These are phyloP conservation scores for Ochlodes sylvanus DNA, from an alignment of 2,888 invertebrate genomes.

Conservation along the genomic window DNA sequence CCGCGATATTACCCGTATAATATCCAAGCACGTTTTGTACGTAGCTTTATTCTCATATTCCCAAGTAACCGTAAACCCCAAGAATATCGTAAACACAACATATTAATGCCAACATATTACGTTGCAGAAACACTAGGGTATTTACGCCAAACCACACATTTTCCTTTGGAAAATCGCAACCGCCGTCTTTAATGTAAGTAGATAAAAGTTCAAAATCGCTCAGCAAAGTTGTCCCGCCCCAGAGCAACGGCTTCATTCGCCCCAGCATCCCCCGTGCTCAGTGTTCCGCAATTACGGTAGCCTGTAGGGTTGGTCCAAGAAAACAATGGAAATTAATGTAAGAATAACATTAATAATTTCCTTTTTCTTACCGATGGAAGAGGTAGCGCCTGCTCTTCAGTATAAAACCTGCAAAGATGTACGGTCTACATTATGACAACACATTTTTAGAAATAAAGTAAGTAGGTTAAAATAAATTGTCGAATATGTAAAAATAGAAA, in stretches of 20 bases:
- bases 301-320: slow-evolving; percentile 6
- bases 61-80: background rate
- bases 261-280: slow-evolving; percentile 51
- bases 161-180: slow-evolving; percentile 48
- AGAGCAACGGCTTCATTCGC: slow-evolving; percentile 68
- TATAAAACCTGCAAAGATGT: too few relatives aligned
- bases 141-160: slow-evolving; percentile 67
- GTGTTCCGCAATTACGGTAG: slow-evolving; percentile 57
- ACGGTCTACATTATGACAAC: too few relatives aligned
- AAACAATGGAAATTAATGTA: background rate
- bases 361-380: too few relatives aligned
- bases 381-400: too few relatives aligned
- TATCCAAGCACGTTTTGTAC: background rate
- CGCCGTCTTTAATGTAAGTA: slow-evolving; percentile 14
- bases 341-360: background rate
- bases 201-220: slow-evolving; percentile 38
- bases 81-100: slow-evolving; percentile 20
- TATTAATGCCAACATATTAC: slow-evolving; percentile 30
- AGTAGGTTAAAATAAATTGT: too few relatives aligned
- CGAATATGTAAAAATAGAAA: too few relatives aligned
- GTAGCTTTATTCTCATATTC: background rate
- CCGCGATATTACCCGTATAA: background rate
- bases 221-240: slow-evolving; percentile 3
- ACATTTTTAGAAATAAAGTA: too few relatives aligned
- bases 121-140: slow-evolving; percentile 50